Conservation (phyloP, 2,888 invertebrate genomes). For the Spatulosminthurus flaviceps region DNA sequence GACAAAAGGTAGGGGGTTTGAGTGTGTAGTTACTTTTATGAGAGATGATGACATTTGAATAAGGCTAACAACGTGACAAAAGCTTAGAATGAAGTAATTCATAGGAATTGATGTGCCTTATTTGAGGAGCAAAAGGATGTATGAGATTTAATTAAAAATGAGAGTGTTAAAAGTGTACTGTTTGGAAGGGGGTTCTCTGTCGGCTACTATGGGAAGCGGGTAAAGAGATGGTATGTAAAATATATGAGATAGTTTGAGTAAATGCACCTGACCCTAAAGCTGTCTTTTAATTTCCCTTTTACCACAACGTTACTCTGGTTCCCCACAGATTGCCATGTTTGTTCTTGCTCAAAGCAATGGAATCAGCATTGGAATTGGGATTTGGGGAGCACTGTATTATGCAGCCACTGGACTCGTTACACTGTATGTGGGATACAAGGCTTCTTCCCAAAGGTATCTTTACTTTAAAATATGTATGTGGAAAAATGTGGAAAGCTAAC, state of each 20-base stretch:
- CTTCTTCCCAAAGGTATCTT: conserved; percentile 58
- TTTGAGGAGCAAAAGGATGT: too few relatives aligned
- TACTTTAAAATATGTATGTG: too few relatives aligned
- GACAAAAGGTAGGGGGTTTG: too few relatives aligned
- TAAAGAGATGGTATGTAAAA: too few relatives aligned
- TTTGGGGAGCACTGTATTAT: conserved; percentile 62
- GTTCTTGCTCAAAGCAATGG: conserved; percentile 59
- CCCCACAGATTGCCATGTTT: conserved; percentile 58
- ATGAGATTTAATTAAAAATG: conserved; percentile 9
- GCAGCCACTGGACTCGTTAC: conserved; percentile 58
- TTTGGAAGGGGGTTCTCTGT: too few relatives aligned
- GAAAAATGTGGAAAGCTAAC: too few relatives aligned
- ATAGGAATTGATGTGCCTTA: not conserved
- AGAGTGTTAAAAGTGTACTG: too few relatives aligned
- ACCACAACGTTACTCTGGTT: conserved; percentile 5
- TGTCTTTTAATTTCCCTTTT: conserved; percentile 1
- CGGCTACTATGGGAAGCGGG: too few relatives aligned
- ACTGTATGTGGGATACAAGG: conserved; percentile 57
- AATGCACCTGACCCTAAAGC: not conserved
- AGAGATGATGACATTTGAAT: not conserved
- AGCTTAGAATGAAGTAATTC: not conserved
- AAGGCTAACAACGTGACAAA: not conserved
- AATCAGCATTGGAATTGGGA: conserved; percentile 61
- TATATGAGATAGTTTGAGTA: too few relatives aligned
- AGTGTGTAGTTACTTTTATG: too few relatives aligned